A percentile compares a stretch with the other conserved stretches of the same genome.
These are phyloP conservation scores for Mystacides longicornis DNA, from an alignment of 2,888 invertebrate genomes.

Conservation along the genomic window DNA sequence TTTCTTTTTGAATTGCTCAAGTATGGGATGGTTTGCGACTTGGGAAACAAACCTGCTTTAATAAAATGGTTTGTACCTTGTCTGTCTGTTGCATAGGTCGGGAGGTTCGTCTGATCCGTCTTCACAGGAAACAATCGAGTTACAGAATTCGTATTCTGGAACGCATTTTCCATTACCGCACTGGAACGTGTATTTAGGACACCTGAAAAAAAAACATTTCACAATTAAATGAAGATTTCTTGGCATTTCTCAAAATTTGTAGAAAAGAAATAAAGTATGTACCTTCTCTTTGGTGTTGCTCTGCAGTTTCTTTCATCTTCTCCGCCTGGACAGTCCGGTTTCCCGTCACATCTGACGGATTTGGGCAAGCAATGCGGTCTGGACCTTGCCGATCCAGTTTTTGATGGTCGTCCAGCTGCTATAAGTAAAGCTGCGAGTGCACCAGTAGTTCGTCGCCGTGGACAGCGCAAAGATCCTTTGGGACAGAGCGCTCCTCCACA, in stretches of 20 bases:
- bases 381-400: conserved; percentile 23
- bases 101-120: conserved; percentile 87
- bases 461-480: conserved; percentile 60
- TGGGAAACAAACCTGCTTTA: too few species aligned
- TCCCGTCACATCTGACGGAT: conserved; percentile 75
- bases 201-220: conserved; percentile 38
- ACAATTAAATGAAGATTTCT: not conserved
- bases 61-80: conserved; percentile 39
- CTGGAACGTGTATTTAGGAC: conserved; percentile 76
- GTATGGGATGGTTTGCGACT: too few species aligned
- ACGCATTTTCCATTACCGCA: conserved; percentile 81
- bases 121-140: conserved; percentile 77
- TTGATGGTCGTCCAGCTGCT: conserved; percentile 61
- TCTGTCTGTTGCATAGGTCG: conserved; percentile 62
- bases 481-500: conserved; percentile 52
- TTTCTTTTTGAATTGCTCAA: too few species aligned
- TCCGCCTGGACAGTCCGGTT: conserved; percentile 66
- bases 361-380: conserved; percentile 62
- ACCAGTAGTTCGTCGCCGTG: conserved; percentile 52
- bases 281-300: conserved; percentile 50
- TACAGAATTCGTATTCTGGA: conserved; percentile 87
- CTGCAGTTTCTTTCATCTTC: conserved; percentile 67
- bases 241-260: not conserved
- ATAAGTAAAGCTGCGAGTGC: conserved; percentile 63
- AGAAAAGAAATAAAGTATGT: not conserved